Evolutionary conservation across 2,113 vertebrate species (phyloP).

Genomic region (Patagioenas fasciata): DNA sequence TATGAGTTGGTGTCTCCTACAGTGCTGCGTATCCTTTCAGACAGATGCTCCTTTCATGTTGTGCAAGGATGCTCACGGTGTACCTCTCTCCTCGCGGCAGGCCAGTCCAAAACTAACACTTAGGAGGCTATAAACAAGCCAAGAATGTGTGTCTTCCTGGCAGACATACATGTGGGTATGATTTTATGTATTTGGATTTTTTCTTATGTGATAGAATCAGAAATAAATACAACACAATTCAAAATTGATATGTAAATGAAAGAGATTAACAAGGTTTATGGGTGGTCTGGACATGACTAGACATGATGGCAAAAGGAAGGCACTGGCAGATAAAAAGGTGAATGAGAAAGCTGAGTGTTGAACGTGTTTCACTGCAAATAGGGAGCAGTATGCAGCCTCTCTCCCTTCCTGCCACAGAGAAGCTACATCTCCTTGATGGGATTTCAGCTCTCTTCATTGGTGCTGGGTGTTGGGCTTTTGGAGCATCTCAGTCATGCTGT

Average conservation of each 20-base stretch:
- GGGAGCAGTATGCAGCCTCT: background rate
- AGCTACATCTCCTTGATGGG: background rate
- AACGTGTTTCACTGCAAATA: background rate
- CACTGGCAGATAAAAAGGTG: background rate
- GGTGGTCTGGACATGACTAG: background rate
- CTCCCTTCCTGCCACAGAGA: background rate
- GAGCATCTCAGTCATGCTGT: background rate
- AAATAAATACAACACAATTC: background rate
- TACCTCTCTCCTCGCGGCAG: accelerated
- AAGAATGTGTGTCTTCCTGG: background rate
- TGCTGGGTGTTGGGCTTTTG: background rate
- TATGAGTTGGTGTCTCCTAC: background rate
- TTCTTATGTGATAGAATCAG: background rate
- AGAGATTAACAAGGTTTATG: background rate
- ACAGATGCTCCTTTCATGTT: background rate
- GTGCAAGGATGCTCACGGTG: background rate
- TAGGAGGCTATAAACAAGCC: background rate
- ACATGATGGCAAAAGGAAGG: background rate
- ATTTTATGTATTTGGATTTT: background rate
- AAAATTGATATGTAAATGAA: background rate
- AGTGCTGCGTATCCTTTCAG: background rate
- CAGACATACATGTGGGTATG: accelerated
- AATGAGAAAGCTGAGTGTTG: background rate
- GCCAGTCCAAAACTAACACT: background rate
- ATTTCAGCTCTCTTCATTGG: background rate